Base-by-base conservation (phyloP, 2,113 vertebrate species). In the Symphodus melops region DNA sequence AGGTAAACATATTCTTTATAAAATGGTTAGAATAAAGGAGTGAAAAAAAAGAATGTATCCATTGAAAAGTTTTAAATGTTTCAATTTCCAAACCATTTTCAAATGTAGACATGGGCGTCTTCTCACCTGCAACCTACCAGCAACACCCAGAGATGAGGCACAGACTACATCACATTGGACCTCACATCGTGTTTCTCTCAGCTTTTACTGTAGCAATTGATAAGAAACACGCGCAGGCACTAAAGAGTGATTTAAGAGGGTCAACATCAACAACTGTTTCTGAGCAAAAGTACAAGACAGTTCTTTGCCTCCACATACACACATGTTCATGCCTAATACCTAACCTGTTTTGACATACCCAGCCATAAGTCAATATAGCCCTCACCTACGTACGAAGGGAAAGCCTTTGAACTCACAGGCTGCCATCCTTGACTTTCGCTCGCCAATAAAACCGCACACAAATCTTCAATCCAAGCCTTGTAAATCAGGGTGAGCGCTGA, bases 401-500 rank as follows among this genome's bases (percentile, higher is more conserved):
- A 48, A 51, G 56, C 54, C 85, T 92, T 91, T 90, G 89, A 93
- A 86, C 84, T 75, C 53, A 23, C 58, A 75, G 48, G 53, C 28
- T 28, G 28, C 74, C 37, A 76, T 83, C 76, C 75, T 74, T 17
- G 14, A 77, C 83, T 72, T 82, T 79, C 80, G 82, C 78, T 72
- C 55, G 66, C 85, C 77, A 87, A 87, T 89, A 90, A 88, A 89
- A 82, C 70, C 75, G 39, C 89, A 82, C 83, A 82, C 84, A 91
- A 86, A 89, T 90, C 87, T 90, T 92, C 82, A 49, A 86, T 91
- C 88, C 84, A 82, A 68, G 74, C 83, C 75, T 83, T 84, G 75
- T 91, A 92, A 93, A 91, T 93, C 91, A 90, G 76, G 77, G 76
- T 62, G 83, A 88, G 79, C 46, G 60, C 75, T 89, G 90, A 92